Conservation (phyloP, 2,113 vertebrate species). For the Rafetus swinhoei region DNA sequence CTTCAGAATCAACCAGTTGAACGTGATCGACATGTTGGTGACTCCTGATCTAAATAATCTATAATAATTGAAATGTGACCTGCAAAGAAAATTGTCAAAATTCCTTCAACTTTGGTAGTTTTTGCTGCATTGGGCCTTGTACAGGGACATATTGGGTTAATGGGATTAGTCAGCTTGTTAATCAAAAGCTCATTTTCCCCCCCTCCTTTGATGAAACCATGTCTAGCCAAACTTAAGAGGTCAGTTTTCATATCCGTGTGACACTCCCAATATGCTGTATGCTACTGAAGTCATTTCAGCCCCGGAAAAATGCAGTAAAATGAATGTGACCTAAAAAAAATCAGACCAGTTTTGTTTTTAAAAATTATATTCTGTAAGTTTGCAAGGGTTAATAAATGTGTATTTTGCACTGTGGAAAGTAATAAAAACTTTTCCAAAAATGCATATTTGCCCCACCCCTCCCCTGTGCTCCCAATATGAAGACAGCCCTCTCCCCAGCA, state of each 20-base stretch:
- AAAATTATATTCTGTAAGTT: neutral
- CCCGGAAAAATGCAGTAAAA: neutral
- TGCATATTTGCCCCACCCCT: neutral
- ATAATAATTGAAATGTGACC: constrained; percentile 1
- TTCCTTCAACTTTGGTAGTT: neutral
- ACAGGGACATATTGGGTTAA: neutral
- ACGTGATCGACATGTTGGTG: too few species aligned
- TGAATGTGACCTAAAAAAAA: neutral
- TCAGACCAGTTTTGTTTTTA: neutral
- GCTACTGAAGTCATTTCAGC: neutral
- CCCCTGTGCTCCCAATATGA: too few species aligned
- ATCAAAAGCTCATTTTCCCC: neutral
- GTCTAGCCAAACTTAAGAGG: accelerated
- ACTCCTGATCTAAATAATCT: neutral
- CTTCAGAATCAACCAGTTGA: too few species aligned
- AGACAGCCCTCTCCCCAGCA: too few species aligned
- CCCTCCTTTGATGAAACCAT: neutral
- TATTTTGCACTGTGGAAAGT: neutral
- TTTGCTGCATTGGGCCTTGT: neutral
- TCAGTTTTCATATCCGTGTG: neutral
- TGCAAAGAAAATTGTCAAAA: constrained; percentile 2
- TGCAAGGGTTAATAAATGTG: too few species aligned
- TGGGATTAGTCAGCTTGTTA: neutral
- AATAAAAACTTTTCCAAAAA: neutral
- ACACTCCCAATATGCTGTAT: neutral